Conservation (phyloP, 2,797 vertebrate genomes). For the Onychomys arenicola region DNA sequence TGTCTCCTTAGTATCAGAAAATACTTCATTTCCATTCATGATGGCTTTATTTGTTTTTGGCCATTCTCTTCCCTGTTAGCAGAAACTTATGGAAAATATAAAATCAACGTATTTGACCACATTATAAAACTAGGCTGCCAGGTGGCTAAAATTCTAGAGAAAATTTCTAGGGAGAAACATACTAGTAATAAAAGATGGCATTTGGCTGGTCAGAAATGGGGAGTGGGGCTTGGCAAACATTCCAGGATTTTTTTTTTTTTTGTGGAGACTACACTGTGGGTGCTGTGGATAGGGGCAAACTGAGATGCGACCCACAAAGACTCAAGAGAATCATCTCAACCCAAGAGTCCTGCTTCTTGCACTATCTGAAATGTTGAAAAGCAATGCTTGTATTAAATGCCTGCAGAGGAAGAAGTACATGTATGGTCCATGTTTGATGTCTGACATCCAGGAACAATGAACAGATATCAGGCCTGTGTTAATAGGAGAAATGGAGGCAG, state of each 20-base stretch:
- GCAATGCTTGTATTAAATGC: rapidly evolving
- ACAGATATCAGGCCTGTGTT: background rate
- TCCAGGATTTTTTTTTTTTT: background rate
- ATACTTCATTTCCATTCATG: background rate
- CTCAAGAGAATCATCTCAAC: too few relatives aligned
- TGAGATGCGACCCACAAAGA: background rate
- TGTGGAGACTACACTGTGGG: background rate
- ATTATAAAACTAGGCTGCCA: background rate
- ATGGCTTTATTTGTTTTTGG: background rate
- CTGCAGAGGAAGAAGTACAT: too few relatives aligned
- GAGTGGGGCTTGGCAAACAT: background rate
- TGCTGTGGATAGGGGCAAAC: background rate
- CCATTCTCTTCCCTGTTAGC: background rate
- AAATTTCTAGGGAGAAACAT: background rate
- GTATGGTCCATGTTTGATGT: too few relatives aligned
- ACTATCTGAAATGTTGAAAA: background rate
- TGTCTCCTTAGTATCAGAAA: background rate
- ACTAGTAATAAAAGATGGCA: background rate
- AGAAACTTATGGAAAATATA: background rate
- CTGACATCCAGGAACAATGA: background rate
- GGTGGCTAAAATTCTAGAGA: background rate
- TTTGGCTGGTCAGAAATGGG: background rate
- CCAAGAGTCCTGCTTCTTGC: background rate
- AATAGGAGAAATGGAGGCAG: background rate
- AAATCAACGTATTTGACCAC: background rate